Evolutionary conservation across 2,888 invertebrate species (phyloP).

Genomic region (Caenorhabditis sinica): DNA sequence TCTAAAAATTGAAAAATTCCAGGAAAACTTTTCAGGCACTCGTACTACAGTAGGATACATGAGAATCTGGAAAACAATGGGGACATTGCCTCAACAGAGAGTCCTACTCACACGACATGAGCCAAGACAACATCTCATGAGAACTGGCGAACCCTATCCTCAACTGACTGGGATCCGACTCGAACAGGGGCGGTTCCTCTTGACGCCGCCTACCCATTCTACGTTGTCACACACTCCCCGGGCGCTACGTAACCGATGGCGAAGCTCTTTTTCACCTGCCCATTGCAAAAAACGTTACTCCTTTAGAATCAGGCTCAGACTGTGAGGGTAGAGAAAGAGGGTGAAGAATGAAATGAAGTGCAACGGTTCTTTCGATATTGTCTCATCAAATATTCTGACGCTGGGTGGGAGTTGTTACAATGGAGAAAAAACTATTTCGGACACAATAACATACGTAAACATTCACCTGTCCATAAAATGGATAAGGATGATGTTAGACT

Average conservation of each 20-base stretch:
- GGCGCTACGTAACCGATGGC: slow-evolving; percentile 31
- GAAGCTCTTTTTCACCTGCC: slow-evolving; percentile 53
- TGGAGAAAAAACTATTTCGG: background rate
- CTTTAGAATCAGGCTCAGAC: slow-evolving; percentile 23
- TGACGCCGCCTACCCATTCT: slow-evolving; percentile 53
- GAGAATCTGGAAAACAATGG: background rate
- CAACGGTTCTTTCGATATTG: slow-evolving; percentile 9
- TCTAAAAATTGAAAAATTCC: background rate
- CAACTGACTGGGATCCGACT: slow-evolving; percentile 29
- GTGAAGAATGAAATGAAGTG: slow-evolving; percentile 15
- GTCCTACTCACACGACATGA: background rate
- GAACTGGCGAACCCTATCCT: slow-evolving; percentile 10
- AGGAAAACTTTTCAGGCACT: background rate
- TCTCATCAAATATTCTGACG: slow-evolving; percentile 26
- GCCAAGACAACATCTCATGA: background rate
- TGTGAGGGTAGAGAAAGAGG: background rate
- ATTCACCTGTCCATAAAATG: slow-evolving; percentile 3
- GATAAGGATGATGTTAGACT: background rate
- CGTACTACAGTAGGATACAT: background rate
- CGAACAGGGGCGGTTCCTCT: slow-evolving; percentile 43
- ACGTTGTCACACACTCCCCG: slow-evolving; percentile 13
- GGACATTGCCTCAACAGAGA: background rate
- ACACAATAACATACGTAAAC: slow-evolving; percentile 5
- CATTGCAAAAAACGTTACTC: slow-evolving; percentile 43
- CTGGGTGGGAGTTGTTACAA: background rate